phyloP scores from a whole-genome alignment of 2,797 vertebrate genomes.

The Lepilemur septentrionalis region DNA sequence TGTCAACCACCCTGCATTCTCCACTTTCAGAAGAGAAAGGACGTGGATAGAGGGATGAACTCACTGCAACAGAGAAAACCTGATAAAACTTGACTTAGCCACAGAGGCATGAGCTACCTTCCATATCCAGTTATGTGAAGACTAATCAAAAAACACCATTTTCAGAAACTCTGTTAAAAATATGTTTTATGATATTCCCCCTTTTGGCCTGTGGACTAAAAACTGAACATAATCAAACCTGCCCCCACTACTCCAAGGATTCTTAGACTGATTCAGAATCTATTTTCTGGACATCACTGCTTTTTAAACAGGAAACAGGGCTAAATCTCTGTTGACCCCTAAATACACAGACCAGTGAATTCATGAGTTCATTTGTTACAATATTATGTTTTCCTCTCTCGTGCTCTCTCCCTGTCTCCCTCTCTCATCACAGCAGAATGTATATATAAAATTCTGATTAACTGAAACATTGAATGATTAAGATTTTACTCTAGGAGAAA shows the following conservation, averaged over 20 bases:
- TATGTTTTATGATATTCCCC: background rate
- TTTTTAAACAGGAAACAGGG: background rate
- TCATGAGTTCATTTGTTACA: background rate
- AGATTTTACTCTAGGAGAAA: constrained; percentile 17
- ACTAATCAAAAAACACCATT: background rate
- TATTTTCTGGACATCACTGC: background rate
- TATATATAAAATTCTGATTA: background rate
- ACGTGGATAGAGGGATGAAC: background rate
- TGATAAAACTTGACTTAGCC: background rate
- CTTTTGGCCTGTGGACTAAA: background rate
- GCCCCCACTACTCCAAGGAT: background rate
- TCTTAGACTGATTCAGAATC: background rate
- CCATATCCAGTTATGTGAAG: background rate
- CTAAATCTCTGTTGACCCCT: background rate
- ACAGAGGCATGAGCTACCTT: background rate
- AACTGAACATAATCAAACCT: background rate
- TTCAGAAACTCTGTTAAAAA: background rate
- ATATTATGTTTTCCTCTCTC: background rate
- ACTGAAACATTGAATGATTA: background rate
- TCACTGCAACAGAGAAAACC: background rate
- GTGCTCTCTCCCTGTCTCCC: background rate
- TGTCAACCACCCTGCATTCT: background rate
- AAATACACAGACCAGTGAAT: background rate
- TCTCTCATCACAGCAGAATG: background rate
- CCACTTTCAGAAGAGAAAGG: background rate